phyloP scores from a whole-genome alignment of 53 echinoderm and acorn worm genomes.

The Paelopatides confundens region DNA sequence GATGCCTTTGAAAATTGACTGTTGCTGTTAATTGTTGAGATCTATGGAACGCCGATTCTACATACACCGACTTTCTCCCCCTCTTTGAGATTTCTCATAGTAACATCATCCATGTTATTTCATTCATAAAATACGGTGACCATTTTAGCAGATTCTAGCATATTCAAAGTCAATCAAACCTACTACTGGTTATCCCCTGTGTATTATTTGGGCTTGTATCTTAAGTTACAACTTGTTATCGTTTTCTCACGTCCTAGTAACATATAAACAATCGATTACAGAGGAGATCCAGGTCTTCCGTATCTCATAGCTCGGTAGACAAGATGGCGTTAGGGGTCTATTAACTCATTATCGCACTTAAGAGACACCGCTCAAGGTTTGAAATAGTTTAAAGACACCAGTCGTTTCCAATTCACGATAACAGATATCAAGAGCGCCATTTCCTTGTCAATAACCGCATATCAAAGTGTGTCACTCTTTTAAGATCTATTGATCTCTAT shows the following conservation, averaged over 20 bases:
- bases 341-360: slow-evolving; percentile 22
- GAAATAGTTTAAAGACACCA: neutral
- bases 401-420: slow-evolving; percentile 15
- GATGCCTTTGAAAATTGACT: too few species aligned
- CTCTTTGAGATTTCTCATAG: too few species aligned
- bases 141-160: too few species aligned
- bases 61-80: too few species aligned
- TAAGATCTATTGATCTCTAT: neutral
- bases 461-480: neutral
- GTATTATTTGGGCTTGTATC: neutral
- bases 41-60: too few species aligned
- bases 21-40: too few species aligned
- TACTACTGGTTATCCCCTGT: neutral
- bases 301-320: neutral
- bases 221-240: neutral
- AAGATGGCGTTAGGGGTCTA: slow-evolving; percentile 2
- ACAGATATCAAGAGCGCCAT: neutral
- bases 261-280: neutral
- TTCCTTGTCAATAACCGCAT: neutral
- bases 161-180: too few species aligned
- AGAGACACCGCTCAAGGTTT: neutral
- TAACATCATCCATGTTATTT: too few species aligned
- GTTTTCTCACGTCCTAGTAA: slow-evolving; percentile 20
- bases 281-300: neutral
- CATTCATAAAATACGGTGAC: too few species aligned